Conservation (phyloP, 2,888 invertebrate genomes). For the Lepidonotus clava region DNA sequence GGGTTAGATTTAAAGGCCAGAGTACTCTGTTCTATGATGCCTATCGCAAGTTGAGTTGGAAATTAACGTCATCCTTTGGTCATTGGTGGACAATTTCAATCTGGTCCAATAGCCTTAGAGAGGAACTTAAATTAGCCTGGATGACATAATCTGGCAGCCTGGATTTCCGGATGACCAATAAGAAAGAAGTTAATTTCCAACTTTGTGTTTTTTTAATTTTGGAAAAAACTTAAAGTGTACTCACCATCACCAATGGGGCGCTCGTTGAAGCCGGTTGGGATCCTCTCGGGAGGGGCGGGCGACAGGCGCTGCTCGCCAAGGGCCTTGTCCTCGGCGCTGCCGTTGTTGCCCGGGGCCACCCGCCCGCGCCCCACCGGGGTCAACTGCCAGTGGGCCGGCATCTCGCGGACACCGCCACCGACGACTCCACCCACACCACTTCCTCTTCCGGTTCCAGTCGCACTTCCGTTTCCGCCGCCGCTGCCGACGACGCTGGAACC, state of each 20-base stretch:
- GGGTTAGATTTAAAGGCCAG: no score
- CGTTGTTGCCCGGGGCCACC: not conserved
- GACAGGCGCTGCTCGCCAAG: conserved; percentile 1
- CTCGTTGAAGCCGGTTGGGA: conserved; percentile 46
- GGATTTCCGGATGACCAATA: no score
- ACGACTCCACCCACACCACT: not conserved
- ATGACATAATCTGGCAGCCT: no score
- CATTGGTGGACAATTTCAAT: no score
- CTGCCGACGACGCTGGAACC: not conserved
- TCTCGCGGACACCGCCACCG: not conserved
- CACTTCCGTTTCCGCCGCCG: not conserved
- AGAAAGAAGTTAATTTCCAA: no score
- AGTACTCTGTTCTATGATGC: no score
- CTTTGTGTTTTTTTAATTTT: no score
- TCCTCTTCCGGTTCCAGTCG: not conserved
- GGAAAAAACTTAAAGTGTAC: no score
- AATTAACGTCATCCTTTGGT: no score
- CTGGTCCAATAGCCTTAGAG: no score
- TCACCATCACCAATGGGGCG: conserved; percentile 20
- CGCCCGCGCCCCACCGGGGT: conserved; percentile 35
- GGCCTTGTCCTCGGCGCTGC: not conserved
- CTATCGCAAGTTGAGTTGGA: no score
- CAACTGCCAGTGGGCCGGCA: conserved; percentile 48
- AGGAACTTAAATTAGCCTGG: no score
- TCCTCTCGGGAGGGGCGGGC: conserved; percentile 3